Evolutionary conservation across 2,797 vertebrate genomes (phyloP).

Genomic region (Glyptemys insculpta): DNA sequence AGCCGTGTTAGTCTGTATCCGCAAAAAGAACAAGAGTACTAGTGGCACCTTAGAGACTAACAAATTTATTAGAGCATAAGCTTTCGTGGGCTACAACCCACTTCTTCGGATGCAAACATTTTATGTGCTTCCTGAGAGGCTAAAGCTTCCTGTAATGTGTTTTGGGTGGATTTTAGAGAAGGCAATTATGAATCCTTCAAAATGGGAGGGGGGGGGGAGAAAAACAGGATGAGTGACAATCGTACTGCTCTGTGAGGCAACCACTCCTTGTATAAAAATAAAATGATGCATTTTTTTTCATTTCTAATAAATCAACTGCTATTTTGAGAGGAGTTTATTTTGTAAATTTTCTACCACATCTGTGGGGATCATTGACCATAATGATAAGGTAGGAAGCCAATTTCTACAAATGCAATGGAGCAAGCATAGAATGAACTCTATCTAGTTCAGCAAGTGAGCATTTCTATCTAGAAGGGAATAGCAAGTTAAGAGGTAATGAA

Average conservation of each 20-base stretch:
- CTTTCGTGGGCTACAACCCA: too few species aligned
- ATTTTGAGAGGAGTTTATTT: conserved; percentile 52
- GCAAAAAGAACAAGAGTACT: too few species aligned
- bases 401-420: conserved; percentile 1
- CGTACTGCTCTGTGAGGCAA: background rate
- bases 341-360: background rate
- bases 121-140: background rate
- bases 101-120: too few species aligned
- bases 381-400: background rate
- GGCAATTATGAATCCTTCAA: background rate
- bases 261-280: conserved; percentile 12
- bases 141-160: conserved; percentile 1
- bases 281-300: background rate
- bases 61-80: too few species aligned
- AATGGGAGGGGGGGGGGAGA: conserved; percentile 36
- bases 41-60: too few species aligned
- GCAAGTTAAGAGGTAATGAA: background rate
- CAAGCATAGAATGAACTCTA: background rate
- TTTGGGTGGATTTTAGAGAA: conserved; percentile 27
- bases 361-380: background rate
- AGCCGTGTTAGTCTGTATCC: too few species aligned
- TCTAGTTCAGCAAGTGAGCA: conserved; percentile 7
- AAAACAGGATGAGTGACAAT: conserved; percentile 15
- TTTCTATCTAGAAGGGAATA: conserved; percentile 22
- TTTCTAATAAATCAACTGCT: conserved; percentile 27